phyloP scores from a whole-genome alignment of 2,113 vertebrate genomes.

The Anolis carolinensis region DNA sequence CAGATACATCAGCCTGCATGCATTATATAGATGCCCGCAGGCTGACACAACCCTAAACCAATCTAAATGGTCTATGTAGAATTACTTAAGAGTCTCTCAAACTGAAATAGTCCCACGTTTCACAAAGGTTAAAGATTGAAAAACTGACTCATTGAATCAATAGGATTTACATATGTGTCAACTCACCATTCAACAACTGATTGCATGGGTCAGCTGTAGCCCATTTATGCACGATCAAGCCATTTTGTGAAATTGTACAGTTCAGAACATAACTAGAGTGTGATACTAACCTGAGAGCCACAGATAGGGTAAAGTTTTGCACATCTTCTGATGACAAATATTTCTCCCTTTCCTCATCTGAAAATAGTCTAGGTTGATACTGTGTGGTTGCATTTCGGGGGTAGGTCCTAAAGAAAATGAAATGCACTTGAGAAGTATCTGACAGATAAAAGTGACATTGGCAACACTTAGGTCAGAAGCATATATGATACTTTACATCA shows the following conservation, averaged over 20 bases:
- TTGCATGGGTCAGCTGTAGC: no score
- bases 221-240: no score
- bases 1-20: no score
- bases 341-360: conserved; percentile 75
- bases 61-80: no score
- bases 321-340: conserved; percentile 73
- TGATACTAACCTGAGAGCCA: conserved; percentile 75
- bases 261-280: conserved; percentile 3
- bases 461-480: not conserved
- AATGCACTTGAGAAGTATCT: conserved; percentile 30
- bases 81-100: no score
- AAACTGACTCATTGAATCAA: no score
- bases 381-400: conserved; percentile 82
- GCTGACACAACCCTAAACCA: no score
- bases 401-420: conserved; percentile 75
- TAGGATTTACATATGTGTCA: no score
- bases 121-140: no score
- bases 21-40: no score
- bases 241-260: not conserved
- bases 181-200: no score
- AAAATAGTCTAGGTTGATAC: conserved; percentile 80
- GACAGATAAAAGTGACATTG: not conserved
- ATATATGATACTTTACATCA: not conserved
- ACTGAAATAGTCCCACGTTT: no score
- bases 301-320: conserved; percentile 76